phyloP scores from a whole-genome alignment of 2,113 vertebrate species.

The Synchiropus splendidus region DNA sequence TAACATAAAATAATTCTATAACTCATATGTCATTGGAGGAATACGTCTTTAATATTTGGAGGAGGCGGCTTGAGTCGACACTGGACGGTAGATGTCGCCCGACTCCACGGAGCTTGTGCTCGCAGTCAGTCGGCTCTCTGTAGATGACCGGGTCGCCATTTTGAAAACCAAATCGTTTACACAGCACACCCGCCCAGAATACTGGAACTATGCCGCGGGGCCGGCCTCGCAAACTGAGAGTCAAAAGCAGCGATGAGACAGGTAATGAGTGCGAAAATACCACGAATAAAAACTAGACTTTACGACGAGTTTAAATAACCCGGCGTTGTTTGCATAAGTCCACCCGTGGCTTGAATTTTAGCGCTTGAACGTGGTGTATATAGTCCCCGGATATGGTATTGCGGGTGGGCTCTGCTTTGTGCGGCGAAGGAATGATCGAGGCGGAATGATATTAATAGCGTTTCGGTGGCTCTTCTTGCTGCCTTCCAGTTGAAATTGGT shows the following conservation, averaged over 20 bases:
- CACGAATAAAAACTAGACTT: conserved; percentile 55
- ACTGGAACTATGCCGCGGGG: conserved; percentile 93
- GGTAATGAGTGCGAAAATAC: conserved; percentile 74
- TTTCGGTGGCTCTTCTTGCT: conserved; percentile 64
- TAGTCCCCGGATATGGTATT: conserved; percentile 93
- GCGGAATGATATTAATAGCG: conserved; percentile 85
- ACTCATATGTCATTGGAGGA: no score
- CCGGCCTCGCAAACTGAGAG: conserved; percentile 84
- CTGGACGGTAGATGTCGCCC: conserved; percentile 63
- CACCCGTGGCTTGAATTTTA: conserved; percentile 38
- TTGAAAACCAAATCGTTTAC: conserved; percentile 67
- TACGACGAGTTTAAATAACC: conserved; percentile 35
- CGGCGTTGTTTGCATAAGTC: conserved; percentile 19
- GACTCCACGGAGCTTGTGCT: conserved; percentile 34
- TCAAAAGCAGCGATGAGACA: conserved; percentile 74
- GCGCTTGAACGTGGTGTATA: conserved; percentile 70
- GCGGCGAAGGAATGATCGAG: conserved; percentile 70
- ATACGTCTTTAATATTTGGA: no score
- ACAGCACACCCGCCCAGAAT: conserved; percentile 70
- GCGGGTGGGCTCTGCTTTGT: conserved; percentile 71
- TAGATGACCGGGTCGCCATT: conserved; percentile 62
- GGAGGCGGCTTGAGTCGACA: no score
- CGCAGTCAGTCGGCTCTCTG: conserved; percentile 11
- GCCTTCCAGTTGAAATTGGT: conserved; percentile 60
- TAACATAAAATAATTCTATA: no score